Conservation (phyloP, 2,113 vertebrate species). For the Mustelus asterias region DNA sequence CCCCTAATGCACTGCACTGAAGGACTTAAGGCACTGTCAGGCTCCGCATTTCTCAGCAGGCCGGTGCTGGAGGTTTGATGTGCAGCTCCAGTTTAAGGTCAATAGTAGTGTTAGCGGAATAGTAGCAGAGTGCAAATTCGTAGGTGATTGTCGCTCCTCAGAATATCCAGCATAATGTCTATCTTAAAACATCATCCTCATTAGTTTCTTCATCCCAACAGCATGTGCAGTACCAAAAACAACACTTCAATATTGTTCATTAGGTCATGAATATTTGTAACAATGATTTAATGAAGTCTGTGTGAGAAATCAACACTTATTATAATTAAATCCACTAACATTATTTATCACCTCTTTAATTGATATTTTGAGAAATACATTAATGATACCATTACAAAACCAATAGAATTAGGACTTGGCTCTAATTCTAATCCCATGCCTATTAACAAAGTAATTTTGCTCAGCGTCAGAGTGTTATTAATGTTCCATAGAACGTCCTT, state of each 20-base stretch:
- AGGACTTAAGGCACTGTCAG: no score
- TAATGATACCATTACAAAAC: neutral
- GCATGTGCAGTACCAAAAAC: neutral
- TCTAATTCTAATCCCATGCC: neutral
- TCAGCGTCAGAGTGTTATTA: slow-evolving; percentile 2
- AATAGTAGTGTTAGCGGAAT: no score
- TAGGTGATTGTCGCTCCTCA: no score
- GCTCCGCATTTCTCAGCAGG: no score
- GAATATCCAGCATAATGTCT: no score
- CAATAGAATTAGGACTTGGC: neutral
- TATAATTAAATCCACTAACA: neutral
- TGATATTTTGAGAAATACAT: neutral
- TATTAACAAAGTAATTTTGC: neutral
- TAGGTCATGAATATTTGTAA: neutral
- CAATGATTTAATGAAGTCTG: neutral
- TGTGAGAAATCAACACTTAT: neutral
- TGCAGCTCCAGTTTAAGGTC: no score
- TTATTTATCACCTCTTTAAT: slow-evolving; percentile 4
- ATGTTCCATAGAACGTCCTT: neutral
- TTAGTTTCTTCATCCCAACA: neutral
- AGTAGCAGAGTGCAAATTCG: no score
- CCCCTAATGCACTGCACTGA: no score
- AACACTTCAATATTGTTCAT: neutral
- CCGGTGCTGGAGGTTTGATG: no score
- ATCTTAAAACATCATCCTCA: neutral